Conservation (phyloP, 2,888 invertebrate genomes). For the Sinhomidia bicolor region DNA sequence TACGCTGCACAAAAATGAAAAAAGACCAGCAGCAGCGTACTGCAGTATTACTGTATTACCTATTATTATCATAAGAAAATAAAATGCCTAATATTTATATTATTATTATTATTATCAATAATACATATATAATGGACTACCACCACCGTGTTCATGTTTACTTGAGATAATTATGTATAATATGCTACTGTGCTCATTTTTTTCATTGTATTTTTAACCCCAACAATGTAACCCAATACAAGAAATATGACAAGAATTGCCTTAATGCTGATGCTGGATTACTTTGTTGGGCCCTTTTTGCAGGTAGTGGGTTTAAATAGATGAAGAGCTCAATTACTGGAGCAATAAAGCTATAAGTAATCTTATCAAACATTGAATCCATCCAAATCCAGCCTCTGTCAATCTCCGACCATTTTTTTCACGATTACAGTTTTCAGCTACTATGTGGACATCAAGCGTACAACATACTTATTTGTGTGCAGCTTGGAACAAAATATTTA, state of each 20-base stretch:
- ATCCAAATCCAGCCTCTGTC: slow-evolving; percentile 71
- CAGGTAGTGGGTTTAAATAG: slow-evolving; percentile 49
- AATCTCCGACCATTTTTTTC: slow-evolving; percentile 34
- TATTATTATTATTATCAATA: neutral
- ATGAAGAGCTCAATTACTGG: slow-evolving; percentile 62
- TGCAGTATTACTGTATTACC: no score
- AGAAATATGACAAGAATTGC: slow-evolving; percentile 29
- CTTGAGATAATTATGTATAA: slow-evolving; percentile 25
- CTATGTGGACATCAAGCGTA: neutral
- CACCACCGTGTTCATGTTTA: slow-evolving; percentile 36
- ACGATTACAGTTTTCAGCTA: slow-evolving; percentile 55
- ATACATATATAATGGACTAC: slow-evolving; percentile 30
- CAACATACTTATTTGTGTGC: neutral
- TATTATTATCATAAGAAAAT: no score
- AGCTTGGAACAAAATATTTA: no score
- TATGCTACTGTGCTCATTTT: no score
- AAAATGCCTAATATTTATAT: no score
- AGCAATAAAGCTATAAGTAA: slow-evolving; percentile 69
- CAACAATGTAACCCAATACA: neutral
- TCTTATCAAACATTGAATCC: slow-evolving; percentile 71
- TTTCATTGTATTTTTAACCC: slow-evolving; percentile 2
- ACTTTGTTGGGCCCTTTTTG: slow-evolving; percentile 49
- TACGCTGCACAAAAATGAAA: no score
- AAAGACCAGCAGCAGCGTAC: no score
- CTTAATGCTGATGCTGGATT: no score